Base-by-base conservation (phyloP, 2,797 vertebrate species). In the Hypotaenidia philippensis region DNA sequence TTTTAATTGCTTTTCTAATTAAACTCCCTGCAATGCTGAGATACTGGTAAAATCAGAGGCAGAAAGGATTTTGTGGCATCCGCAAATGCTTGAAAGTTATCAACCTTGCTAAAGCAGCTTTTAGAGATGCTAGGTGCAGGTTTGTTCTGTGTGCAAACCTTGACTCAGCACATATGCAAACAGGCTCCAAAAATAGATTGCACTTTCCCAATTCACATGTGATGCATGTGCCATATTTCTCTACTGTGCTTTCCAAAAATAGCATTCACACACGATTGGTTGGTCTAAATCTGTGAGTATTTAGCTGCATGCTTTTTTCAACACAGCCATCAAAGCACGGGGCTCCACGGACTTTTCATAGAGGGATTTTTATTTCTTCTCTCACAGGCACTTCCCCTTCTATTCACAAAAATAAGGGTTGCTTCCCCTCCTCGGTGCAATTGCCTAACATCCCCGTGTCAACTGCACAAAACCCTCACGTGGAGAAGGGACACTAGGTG, bases 121-220 rank as follows among this genome's bases (percentile, higher is more conserved):
- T 81, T 71, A 68, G 90, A 83, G 52, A 70, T 29, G 20, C 27
- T 87, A 94, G 78, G 74, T 92, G 14, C 70, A 90, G 74, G 53
- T 60, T 90, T 44, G 75, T 45, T 87, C 55, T 88, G 16, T 72
- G 70, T 87, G 79, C 59, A 88, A 94, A 95, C 83, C 80, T 92
- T 96, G 97, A 96, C 90, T 97, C 95, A 96, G 96, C 96, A 96
- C 40, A 95, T 95, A 84, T 81, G 92, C 87, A 91, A 95, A 86
- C n/a, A 50, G 60, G 29, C 56, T 92, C 96, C 92, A 90, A 95
- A 96, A 96, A 97, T 96, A 97, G 93, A 65, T 7, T 57, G 64
- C 83, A 34, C 87, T 94, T 80, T 89, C 47, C 84, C 84, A 74
- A 80, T 96, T 96, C 95, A 94, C 92, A 95, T 95, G 95, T 94